Percentiles rank a stretch among this genome's conserved stretches.
Conservation (phyloP, 2,113 vertebrate species). For the Istiophorus platypterus region DNA sequence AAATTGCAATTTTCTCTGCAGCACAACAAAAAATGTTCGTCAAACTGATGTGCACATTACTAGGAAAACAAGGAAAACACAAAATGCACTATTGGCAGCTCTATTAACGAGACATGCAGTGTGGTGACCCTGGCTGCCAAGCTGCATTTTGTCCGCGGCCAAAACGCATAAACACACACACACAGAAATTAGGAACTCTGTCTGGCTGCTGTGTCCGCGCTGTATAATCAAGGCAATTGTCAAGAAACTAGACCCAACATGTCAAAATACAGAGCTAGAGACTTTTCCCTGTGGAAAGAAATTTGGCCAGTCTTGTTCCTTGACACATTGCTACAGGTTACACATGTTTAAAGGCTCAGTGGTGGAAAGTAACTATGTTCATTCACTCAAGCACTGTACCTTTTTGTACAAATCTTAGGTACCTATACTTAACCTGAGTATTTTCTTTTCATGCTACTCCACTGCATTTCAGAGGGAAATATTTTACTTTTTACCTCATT, state of each 20-base stretch:
- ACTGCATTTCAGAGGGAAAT: not conserved
- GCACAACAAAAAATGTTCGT: slow-evolving; percentile 63
- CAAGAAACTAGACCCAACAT: slow-evolving; percentile 42
- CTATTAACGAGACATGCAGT: slow-evolving; percentile 66
- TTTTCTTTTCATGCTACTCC: not conserved
- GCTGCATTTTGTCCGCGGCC: slow-evolving; percentile 38
- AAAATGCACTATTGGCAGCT: slow-evolving; percentile 67
- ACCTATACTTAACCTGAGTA: not conserved
- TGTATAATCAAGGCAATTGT: slow-evolving; percentile 11
- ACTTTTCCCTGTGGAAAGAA: not conserved
- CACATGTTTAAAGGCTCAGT: not conserved
- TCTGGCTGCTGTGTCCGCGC: not conserved
- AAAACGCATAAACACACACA: slow-evolving; percentile 30
- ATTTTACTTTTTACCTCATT: not conserved
- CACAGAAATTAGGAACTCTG: slow-evolving; percentile 19
- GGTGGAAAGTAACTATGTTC: not conserved
- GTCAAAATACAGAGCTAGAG: slow-evolving; percentile 5
- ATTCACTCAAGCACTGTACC: not conserved
- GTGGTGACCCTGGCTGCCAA: slow-evolving; percentile 31
- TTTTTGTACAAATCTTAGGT: not conserved
- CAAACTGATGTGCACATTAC: slow-evolving; percentile 64
- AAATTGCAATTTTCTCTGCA: slow-evolving; percentile 67
- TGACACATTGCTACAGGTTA: slow-evolving; percentile 23
- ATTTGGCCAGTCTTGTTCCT: slow-evolving; percentile 40
- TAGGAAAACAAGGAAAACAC: slow-evolving; percentile 67